Evolutionary conservation across 2,888 invertebrate genomes (phyloP).

Genomic region (Parochlus steinenii): DNA sequence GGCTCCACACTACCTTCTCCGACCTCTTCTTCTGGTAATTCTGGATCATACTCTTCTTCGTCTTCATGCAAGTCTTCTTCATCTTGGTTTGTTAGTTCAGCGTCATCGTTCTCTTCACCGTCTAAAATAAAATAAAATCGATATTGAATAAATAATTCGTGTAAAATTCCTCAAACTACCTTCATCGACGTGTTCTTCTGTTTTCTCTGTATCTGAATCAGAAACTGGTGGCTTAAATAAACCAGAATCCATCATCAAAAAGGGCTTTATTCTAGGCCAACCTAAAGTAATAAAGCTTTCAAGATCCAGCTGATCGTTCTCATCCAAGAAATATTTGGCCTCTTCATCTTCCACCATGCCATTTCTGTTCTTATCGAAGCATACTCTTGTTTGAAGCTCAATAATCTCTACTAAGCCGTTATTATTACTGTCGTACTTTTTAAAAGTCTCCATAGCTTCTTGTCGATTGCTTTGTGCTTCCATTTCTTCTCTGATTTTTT

Average conservation of each 20-base stretch:
- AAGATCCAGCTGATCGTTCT: slow-evolving; percentile 46
- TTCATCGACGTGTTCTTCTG: slow-evolving; percentile 15
- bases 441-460: slow-evolving; percentile 60
- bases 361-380: slow-evolving; percentile 80
- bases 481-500: slow-evolving; percentile 37
- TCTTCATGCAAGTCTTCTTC: slow-evolving; percentile 18
- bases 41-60: slow-evolving; percentile 14
- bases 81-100: slow-evolving; percentile 23
- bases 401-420: slow-evolving; percentile 54
- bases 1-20: slow-evolving; percentile 22
- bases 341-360: slow-evolving; percentile 80
- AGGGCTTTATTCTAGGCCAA: slow-evolving; percentile 68
- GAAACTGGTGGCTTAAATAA: slow-evolving; percentile 40
- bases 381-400: slow-evolving; percentile 52
- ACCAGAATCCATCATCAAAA: slow-evolving; percentile 59
- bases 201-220: slow-evolving; percentile 21
- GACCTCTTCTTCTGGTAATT: slow-evolving; percentile 22
- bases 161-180: slow-evolving; percentile 17
- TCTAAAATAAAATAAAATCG: too few species aligned
- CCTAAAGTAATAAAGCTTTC: slow-evolving; percentile 49
- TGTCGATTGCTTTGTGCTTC: slow-evolving; percentile 37
- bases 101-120: slow-evolving; percentile 18
- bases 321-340: slow-evolving; percentile 55
- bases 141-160: slow-evolving; percentile 17
- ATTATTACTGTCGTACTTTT: slow-evolving; percentile 60